These are phyloP conservation scores for Papilio polyxenes DNA, from an alignment of 1,140 invertebrate genomes.

Conservation along the genomic window DNA sequence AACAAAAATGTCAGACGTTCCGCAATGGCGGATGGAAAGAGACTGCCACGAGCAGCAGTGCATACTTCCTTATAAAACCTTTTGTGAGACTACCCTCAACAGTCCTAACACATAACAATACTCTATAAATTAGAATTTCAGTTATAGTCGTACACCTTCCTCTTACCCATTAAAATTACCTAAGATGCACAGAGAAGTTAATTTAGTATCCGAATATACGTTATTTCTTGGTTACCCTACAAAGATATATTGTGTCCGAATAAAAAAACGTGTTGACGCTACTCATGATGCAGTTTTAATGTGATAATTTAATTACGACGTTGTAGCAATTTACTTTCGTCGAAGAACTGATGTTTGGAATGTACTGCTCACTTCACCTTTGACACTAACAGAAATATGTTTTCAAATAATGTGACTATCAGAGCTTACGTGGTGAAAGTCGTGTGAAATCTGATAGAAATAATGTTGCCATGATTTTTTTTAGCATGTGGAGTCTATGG, in stretches of 20 bases:
- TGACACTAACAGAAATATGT: background rate
- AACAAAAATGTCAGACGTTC: no score
- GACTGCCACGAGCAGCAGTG: no score
- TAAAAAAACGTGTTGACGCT: conserved; percentile 9
- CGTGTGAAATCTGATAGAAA: background rate
- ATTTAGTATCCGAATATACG: background rate
- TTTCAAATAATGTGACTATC: background rate
- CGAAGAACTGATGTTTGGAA: background rate
- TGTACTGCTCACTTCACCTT: background rate
- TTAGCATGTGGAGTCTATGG: no score
- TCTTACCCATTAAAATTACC: no score
- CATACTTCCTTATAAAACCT: no score
- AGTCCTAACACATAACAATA: no score
- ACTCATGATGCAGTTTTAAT: conserved; percentile 28
- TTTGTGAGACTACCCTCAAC: no score
- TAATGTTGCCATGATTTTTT: background rate
- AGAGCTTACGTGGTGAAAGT: background rate
- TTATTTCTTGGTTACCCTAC: background rate
- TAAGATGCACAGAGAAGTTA: no score
- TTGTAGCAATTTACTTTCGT: conserved; percentile 13
- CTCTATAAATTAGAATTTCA: background rate
- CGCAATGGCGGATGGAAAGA: no score
- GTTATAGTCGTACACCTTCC: background rate
- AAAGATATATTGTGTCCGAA: background rate
- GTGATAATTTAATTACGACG: conserved; percentile 19